Evolutionary conservation across 2,888 invertebrate species (phyloP).

Genomic region (Aleiodes alternator): DNA sequence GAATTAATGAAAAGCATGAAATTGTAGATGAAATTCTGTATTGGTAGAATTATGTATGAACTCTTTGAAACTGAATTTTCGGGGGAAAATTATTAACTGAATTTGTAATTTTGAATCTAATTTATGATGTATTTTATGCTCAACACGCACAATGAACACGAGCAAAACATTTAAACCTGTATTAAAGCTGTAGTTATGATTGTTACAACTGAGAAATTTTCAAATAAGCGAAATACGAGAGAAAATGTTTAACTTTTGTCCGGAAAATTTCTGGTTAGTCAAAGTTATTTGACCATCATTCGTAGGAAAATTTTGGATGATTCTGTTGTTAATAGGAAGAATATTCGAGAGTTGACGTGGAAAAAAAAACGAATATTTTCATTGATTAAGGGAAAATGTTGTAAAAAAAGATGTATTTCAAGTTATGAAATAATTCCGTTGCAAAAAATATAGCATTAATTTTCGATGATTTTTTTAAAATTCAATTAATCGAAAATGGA

Average conservation of each 20-base stretch:
- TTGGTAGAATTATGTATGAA: background rate
- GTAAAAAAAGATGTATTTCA: no score
- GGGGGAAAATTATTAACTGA: slow-evolving; percentile 10
- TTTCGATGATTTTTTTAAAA: no score
- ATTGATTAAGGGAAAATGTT: no score
- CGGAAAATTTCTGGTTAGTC: background rate
- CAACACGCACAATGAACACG: background rate
- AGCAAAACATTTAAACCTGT: slow-evolving; percentile 1
- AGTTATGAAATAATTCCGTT: no score
- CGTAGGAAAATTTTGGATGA: background rate
- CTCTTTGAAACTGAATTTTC: background rate
- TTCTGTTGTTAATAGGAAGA: background rate
- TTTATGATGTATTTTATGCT: slow-evolving; percentile 8
- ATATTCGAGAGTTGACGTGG: no score
- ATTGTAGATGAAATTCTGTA: background rate
- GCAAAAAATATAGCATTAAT: no score
- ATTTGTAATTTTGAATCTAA: slow-evolving; percentile 8
- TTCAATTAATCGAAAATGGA: no score
- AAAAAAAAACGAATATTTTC: no score
- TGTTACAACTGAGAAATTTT: slow-evolving; percentile 13
- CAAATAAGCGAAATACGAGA: slow-evolving; percentile 8
- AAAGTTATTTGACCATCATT: slow-evolving; percentile 12
- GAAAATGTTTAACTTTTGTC: background rate
- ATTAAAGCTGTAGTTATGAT: slow-evolving; percentile 5
- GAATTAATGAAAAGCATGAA: background rate